Conservation (phyloP, 1,140 invertebrate species). For the Cherax destructor region DNA sequence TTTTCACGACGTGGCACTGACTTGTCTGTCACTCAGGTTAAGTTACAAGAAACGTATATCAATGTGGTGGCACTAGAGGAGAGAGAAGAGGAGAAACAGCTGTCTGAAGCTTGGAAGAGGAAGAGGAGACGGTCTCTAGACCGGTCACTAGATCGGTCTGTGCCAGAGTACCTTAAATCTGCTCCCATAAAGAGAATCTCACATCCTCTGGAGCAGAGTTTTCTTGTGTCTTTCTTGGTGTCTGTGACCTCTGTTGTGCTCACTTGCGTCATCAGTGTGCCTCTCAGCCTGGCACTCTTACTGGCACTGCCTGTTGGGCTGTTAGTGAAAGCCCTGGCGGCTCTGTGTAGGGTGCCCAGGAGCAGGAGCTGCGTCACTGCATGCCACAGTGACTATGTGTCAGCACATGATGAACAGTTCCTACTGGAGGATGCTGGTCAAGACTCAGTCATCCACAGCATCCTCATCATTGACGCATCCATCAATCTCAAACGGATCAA, state of each 20-base stretch:
- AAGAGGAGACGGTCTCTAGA: constrained; percentile 45
- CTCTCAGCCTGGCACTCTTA: constrained; percentile 75
- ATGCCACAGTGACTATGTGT: constrained; percentile 72
- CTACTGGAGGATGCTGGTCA: constrained; percentile 75
- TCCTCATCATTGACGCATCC: constrained; percentile 77
- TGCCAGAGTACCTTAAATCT: constrained; percentile 68
- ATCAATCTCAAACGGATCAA: constrained; percentile 76
- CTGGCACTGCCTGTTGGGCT: constrained; percentile 75
- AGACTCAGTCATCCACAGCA: constrained; percentile 77
- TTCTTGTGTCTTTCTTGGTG: constrained; percentile 75
- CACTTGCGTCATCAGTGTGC: constrained; percentile 75
- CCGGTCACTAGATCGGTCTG: not conserved
- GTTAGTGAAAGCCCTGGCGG: constrained; percentile 74
- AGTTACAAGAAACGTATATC: constrained; percentile 47
- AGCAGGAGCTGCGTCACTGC: constrained; percentile 71
- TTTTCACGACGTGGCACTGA: constrained; percentile 14
- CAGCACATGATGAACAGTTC: constrained; percentile 76
- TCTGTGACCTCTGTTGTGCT: constrained; percentile 75
- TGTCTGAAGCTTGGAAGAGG: constrained; percentile 52
- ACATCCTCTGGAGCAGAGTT: constrained; percentile 77
- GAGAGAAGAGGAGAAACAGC: constrained; percentile 36
- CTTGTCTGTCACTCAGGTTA: constrained; percentile 20
- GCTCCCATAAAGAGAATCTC: constrained; percentile 74
- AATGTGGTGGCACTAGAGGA: constrained; percentile 52
- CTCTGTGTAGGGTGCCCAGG: constrained; percentile 68